Base-by-base conservation (phyloP, 2,113 vertebrate species). In the Callocephalon fimbriatum region DNA sequence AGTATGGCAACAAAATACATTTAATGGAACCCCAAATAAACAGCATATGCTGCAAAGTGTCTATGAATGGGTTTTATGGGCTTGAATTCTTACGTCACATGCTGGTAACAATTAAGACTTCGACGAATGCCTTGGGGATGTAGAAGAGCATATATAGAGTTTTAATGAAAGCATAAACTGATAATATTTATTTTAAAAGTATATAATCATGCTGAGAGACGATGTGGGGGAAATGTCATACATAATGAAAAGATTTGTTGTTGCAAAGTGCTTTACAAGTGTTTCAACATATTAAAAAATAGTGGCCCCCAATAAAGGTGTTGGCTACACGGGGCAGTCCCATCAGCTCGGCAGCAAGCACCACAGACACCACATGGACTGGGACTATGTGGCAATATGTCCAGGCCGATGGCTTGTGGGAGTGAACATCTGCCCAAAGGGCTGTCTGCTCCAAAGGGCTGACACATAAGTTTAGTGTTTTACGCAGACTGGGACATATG, bases 21-120 rank as follows among this genome's bases (percentile, higher is more conserved):
- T 97, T 98, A 97, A 96, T 96, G 89, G 95, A 97, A 98, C 79
- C 70, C 76, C 90, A 97, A 96, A 97, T 95, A 98, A 97, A 93
- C 0, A 15, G 89, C 97, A 96, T 93, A 97, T 98, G 97, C 93
- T 97, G 92, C 50, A 2, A 97, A 95, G 97, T 95, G 95, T 97
- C 97, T 96, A 66, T 85, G 96, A 95, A 98, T 5, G 27, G 53
- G 22, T 82, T 98, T 98, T 97, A 98, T 90, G 79, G 86, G 75
- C 88, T 93, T 75, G 92, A 94, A 95, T 96, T 97, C 86, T 96
- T 97, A 97, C n/a, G 4, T 97, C 96, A 96, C 18, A 29, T 10
- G 6, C 94, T 88, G 90, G 89, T 92, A 97, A 74, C 62, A 90
- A 86, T 89, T 97, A 94, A 66, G 94, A 95, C 88, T 97, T 92